These are phyloP conservation scores for Suncus etruscus DNA, from an alignment of 2,113 vertebrate genomes.

Conservation along the genomic window DNA sequence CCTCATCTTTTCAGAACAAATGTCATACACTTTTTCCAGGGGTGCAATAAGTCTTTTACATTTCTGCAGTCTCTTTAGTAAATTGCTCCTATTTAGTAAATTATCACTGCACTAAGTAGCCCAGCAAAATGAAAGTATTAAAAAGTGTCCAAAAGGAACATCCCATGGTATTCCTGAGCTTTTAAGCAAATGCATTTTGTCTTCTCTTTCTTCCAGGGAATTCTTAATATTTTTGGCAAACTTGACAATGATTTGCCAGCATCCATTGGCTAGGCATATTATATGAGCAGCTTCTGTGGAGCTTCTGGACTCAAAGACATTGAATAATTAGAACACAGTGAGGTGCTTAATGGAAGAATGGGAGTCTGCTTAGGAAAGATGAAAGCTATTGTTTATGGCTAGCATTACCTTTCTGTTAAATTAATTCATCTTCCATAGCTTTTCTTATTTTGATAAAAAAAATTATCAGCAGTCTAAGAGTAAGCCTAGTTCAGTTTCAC, in stretches of 20 bases:
- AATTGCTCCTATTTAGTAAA: constrained; percentile 78
- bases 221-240: constrained; percentile 51
- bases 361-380: not conserved
- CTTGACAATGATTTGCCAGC: constrained; percentile 42
- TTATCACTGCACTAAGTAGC: constrained; percentile 70
- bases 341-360: constrained; percentile 43
- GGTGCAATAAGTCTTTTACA: constrained; percentile 68
- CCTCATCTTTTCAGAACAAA: constrained; percentile 71
- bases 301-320: constrained; percentile 40
- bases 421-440: constrained; percentile 47
- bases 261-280: not conserved
- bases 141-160: constrained; percentile 52
- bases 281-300: constrained; percentile 47
- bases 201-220: constrained; percentile 20
- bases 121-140: constrained; percentile 65
- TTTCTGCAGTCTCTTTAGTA: constrained; percentile 71
- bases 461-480: constrained; percentile 30
- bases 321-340: constrained; percentile 50
- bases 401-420: constrained; percentile 43
- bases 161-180: constrained; percentile 6
- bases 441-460: constrained; percentile 64
- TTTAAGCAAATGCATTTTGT: constrained; percentile 42
- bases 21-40: constrained; percentile 43
- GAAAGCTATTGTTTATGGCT: constrained; percentile 46
- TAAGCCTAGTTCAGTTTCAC: constrained; percentile 48